Conservation (phyloP, 2,797 vertebrate genomes). For the Lutra lutra region DNA sequence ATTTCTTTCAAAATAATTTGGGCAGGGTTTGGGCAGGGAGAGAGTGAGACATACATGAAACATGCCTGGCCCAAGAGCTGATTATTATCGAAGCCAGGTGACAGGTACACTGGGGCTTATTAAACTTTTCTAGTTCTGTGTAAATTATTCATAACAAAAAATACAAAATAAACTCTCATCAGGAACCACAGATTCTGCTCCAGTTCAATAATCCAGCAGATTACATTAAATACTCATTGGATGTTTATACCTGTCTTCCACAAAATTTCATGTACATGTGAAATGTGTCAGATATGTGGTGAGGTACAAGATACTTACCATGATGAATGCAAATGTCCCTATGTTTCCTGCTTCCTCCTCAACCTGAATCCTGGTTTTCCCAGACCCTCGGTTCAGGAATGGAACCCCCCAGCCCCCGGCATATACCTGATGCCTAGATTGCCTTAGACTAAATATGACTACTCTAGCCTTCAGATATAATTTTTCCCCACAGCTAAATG, state of each 20-base stretch:
- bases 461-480: neutral
- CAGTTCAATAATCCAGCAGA: neutral
- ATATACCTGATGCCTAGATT: neutral
- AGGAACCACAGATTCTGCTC: neutral
- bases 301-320: neutral
- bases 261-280: neutral
- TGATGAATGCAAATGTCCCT: neutral
- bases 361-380: neutral
- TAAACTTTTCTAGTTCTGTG: neutral
- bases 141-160: constrained; percentile 36
- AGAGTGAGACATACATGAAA: neutral
- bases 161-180: neutral
- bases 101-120: neutral
- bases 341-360: neutral
- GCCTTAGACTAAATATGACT: neutral
- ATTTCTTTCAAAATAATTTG: neutral
- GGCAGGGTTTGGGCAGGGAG: neutral
- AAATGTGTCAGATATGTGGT: neutral
- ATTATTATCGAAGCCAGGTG: neutral
- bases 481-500: neutral
- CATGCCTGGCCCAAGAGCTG: neutral
- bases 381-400: neutral
- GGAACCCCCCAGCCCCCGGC: no score
- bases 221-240: neutral
- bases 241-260: neutral